Evolutionary conservation across 2,113 vertebrate species (phyloP).

Genomic region (Mustelus asterias): DNA sequence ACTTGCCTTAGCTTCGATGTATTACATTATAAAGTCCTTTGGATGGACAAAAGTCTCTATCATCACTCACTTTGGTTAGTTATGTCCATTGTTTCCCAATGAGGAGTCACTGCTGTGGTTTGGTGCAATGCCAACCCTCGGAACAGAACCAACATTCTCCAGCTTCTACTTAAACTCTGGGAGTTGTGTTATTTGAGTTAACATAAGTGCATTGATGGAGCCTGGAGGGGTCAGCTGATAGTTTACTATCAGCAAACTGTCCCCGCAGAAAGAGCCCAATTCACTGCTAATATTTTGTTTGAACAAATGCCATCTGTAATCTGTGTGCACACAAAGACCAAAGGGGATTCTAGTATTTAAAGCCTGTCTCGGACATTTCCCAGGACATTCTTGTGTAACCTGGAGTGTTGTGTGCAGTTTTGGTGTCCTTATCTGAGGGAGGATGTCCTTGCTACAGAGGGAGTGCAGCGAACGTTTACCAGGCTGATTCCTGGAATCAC

Average conservation of each 20-base stretch:
- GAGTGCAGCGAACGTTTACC: no score
- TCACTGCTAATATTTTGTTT: slow-evolving; percentile 27
- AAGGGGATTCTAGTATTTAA: not conserved
- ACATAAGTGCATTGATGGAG: slow-evolving; percentile 15
- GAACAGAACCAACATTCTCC: not conserved
- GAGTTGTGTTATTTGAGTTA: slow-evolving; percentile 12
- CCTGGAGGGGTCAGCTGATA: not conserved
- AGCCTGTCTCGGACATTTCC: not conserved
- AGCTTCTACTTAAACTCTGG: not conserved
- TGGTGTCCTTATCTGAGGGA: no score
- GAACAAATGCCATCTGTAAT: not conserved
- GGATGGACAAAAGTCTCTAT: not conserved
- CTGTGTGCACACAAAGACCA: not conserved
- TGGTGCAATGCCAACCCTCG: not conserved
- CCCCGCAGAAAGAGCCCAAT: not conserved
- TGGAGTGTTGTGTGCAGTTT: no score
- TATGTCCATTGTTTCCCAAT: not conserved
- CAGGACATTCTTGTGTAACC: not conserved
- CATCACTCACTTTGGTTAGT: not conserved
- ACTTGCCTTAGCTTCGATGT: not conserved
- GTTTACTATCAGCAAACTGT: slow-evolving; percentile 13
- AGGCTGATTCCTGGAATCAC: no score
- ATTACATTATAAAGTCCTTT: not conserved
- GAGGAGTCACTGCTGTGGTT: slow-evolving; percentile 8
- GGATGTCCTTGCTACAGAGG: no score